Evolutionary conservation across 2,888 invertebrate species (phyloP).

Genomic region (Orchesellides sinensis): DNA sequence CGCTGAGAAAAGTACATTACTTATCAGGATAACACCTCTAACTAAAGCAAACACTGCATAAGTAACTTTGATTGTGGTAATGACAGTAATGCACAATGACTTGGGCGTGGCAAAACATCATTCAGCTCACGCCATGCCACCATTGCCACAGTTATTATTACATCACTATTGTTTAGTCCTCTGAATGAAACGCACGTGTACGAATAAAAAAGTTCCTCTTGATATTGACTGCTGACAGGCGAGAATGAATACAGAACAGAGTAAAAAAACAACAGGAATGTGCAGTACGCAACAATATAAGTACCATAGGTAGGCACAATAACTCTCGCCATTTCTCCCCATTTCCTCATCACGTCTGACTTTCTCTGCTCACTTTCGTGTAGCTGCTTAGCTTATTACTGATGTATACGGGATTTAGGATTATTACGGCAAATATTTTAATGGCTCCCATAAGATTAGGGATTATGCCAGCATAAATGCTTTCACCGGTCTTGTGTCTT

Average conservation of each 20-base stretch:
- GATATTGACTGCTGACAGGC: conserved; percentile 27
- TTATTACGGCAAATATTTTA: conserved; percentile 59
- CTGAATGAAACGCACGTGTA: neutral
- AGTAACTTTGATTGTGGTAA: conserved; percentile 34
- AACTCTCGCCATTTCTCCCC: too few species aligned
- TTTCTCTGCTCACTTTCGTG: too few species aligned
- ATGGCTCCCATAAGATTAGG: conserved; percentile 36
- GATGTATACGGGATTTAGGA: too few species aligned
- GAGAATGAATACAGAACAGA: conserved; percentile 5
- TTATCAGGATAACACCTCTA: too few species aligned
- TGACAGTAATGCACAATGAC: conserved; percentile 9
- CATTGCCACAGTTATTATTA: conserved; percentile 38
- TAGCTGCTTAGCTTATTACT: too few species aligned
- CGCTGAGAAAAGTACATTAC: neutral
- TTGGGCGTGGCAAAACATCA: conserved; percentile 55
- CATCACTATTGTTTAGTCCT: conserved; percentile 17
- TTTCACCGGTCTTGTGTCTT: conserved; percentile 21
- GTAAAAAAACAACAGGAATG: too few species aligned
- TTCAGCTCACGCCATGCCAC: conserved; percentile 42
- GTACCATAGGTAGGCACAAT: too few species aligned
- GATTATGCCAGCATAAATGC: conserved; percentile 20
- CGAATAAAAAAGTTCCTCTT: conserved; percentile 8
- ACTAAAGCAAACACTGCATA: too few species aligned
- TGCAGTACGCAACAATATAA: too few species aligned
- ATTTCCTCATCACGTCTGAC: too few species aligned